Percentiles rank a stretch among this genome's conserved stretches.
These are phyloP conservation scores for Sarcophaga subvicina DNA, from an alignment of 2,888 invertebrate genomes.

Conservation along the genomic window DNA sequence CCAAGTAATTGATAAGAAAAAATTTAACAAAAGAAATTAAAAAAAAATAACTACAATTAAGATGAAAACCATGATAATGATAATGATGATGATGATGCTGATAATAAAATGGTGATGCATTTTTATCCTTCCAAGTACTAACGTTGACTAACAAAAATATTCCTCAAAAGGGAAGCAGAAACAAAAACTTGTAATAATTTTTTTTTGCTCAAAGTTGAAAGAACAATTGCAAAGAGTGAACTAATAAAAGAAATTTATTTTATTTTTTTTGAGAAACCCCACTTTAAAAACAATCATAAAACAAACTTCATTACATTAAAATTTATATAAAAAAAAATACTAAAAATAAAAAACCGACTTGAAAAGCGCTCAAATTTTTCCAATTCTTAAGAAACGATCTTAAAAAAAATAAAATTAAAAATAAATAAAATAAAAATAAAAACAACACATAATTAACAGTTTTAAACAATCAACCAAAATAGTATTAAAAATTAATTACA, in stretches of 20 bases:
- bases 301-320: constrained; percentile 23
- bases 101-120: constrained; percentile 51
- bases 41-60: constrained; percentile 10
- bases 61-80: constrained; percentile 12
- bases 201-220: constrained; percentile 41
- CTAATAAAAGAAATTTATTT: constrained; percentile 4
- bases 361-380: constrained; percentile 65
- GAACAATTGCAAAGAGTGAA: not conserved
- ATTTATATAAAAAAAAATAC: not conserved
- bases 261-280: not conserved
- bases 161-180: not conserved
- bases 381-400: constrained; percentile 50
- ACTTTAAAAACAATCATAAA: constrained; percentile 19
- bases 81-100: constrained; percentile 27
- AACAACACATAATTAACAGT: constrained; percentile 11
- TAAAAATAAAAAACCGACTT: constrained; percentile 2
- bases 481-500: constrained; percentile 11
- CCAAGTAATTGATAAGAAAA: constrained; percentile 10
- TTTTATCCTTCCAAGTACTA: constrained; percentile 70
- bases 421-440: constrained; percentile 16
- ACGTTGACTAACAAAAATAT: constrained; percentile 70
- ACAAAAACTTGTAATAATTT: not conserved
- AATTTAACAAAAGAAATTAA: constrained; percentile 16
- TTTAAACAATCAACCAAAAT: constrained; percentile 11
- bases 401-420: constrained; percentile 52